Base-by-base conservation (phyloP, 1,140 invertebrate genomes). In the Calycopis cecrops region DNA sequence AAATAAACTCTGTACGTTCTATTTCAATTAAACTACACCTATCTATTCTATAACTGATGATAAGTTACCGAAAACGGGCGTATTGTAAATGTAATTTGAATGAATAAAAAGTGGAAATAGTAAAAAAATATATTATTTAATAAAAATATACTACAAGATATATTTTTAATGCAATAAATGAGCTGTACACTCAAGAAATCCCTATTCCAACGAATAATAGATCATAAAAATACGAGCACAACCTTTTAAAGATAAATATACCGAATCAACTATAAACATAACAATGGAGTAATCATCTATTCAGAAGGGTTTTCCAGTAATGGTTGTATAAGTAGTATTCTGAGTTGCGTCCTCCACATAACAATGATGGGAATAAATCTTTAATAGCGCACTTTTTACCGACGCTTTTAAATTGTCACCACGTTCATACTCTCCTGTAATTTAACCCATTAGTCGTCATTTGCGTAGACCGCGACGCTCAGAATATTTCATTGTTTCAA, bases 401-500 rank as follows among this genome's bases (percentile, higher is more conserved):
- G 48, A 38, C 17, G 38, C 51, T 52, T 52, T 42, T 33, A 42
- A 33, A 52, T 16, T 38, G 40, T 52, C 38, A 50, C 38, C 35
- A 52, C 35, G 38, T 40, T 42, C 37, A 44, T 52, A 52, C 51
- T 33, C 48, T 34, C 33, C 21, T 14, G 42, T 52, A 52, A 34
- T 57, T 52, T 52, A 47, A 57, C 44, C 49, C 49, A 57, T 57
- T 52, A 52, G 50, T 52, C 56, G 56, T 52, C 49, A 47, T 57
- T 52, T 57, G 40, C 51, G 51, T 44, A 44, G 51, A 53, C 51
- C 40, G 51, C 42, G 49, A 44, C 34, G 50, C 33, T 47, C 42
- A 35, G 53, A 59, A 59, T 51, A 59, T 50, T 59, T 54, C 38
- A 59, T 54, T 59, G 52, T 59, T 49, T 53, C 42, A 37, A 38